phyloP scores from a whole-genome alignment of 2,797 vertebrate genomes.

The Sebastes trivittatus region DNA sequence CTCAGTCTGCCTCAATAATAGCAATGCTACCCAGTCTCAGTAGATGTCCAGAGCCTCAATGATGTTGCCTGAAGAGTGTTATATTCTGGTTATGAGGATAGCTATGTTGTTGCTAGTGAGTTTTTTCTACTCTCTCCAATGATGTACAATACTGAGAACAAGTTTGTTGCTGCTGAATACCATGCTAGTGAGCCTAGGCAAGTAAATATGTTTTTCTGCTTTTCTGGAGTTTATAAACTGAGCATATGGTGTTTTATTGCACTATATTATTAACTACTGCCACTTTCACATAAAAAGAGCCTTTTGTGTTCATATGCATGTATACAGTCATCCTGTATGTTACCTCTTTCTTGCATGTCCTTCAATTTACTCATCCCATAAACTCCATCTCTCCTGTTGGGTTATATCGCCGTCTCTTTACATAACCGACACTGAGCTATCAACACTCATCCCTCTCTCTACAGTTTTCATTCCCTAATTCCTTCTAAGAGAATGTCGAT shows the following conservation, averaged over 20 bases:
- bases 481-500: slow-evolving; percentile 34
- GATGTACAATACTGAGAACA: no score
- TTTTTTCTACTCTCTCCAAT: no score
- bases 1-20: no score
- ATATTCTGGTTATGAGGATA: fast-evolving
- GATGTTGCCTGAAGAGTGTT: no score
- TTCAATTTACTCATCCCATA: slow-evolving; percentile 11
- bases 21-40: no score
- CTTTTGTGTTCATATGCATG: background rate
- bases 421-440: slow-evolving; percentile 32
- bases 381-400: slow-evolving; percentile 19
- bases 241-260: background rate
- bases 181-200: no score
- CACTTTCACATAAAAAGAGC: background rate
- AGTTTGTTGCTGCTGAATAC: background rate
- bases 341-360: slow-evolving; percentile 7
- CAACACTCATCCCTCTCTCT: slow-evolving; percentile 4
- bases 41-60: no score
- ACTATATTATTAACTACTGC: background rate
- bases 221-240: background rate
- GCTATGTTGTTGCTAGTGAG: no score
- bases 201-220: background rate
- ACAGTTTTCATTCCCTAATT: slow-evolving; percentile 35
- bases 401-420: slow-evolving; percentile 56
- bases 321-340: background rate